phyloP scores from a whole-genome alignment of 2,888 invertebrate genomes.

The Drosophila anomalata region DNA sequence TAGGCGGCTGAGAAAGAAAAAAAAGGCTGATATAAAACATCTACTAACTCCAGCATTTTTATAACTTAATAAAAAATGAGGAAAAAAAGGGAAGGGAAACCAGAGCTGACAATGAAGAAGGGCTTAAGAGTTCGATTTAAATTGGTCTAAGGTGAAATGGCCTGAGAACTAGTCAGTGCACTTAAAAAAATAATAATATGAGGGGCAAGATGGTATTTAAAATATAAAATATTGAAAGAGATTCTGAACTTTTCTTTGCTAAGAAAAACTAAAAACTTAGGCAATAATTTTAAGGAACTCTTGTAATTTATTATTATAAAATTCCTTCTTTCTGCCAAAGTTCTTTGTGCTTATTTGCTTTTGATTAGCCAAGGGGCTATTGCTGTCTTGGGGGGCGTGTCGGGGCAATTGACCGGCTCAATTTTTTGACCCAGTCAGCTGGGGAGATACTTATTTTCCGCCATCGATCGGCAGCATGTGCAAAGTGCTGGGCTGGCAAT shows the following conservation, averaged over 20 bases:
- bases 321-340: conserved; percentile 5
- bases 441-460: conserved; percentile 33
- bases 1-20: conserved; percentile 46
- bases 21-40: conserved; percentile 39
- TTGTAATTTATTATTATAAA: background rate
- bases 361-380: conserved; percentile 51
- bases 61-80: conserved; percentile 69
- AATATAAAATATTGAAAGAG: background rate
- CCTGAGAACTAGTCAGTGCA: conserved; percentile 65
- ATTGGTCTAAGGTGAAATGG: conserved; percentile 63
- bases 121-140: conserved; percentile 66
- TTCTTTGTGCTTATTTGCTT: conserved; percentile 61
- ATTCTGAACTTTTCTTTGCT: no score
- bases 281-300: no score
- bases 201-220: background rate
- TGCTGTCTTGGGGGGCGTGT: conserved; percentile 19
- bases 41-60: conserved; percentile 56
- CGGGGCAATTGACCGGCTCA: conserved; percentile 29
- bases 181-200: background rate
- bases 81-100: conserved; percentile 39
- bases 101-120: conserved; percentile 21
- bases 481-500: conserved; percentile 43
- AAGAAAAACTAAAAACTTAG: background rate
- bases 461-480: conserved; percentile 45
- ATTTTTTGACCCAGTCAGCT: conserved; percentile 45